Percentiles rank a stretch among this genome's conserved stretches.
phyloP scores from a whole-genome alignment of 2,113 vertebrate species.

The Ailurus styani region DNA sequence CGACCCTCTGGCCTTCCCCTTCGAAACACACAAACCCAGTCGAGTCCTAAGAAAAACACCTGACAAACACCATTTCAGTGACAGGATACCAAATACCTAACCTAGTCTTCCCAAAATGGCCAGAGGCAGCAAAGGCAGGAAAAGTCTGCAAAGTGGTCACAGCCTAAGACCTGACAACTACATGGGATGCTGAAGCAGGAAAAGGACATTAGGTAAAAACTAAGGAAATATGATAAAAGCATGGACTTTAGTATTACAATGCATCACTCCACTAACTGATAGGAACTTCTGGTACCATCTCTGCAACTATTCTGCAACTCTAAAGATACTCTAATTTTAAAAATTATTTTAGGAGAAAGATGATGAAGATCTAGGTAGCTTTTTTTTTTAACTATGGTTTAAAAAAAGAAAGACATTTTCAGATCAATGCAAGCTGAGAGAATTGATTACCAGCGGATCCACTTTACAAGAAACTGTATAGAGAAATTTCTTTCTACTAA shows the following conservation, averaged over 20 bases:
- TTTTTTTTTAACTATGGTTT: not conserved
- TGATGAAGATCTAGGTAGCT: not conserved
- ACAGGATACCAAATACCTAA: not conserved
- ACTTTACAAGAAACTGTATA: not conserved
- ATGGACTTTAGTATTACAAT: not conserved
- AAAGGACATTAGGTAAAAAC: not conserved
- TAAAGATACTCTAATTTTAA: not conserved
- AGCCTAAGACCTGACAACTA: not conserved
- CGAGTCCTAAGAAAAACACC: not conserved
- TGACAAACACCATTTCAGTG: not conserved
- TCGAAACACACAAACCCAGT: not conserved
- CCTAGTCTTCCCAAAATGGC: not conserved
- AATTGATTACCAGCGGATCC: not conserved
- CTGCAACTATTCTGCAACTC: not conserved
- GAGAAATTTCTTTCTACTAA: not conserved
- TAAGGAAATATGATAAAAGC: not conserved
- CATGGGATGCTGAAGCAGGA: not conserved
- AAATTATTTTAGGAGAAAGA: not conserved
- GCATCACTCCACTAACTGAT: not conserved
- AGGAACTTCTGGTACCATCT: not conserved
- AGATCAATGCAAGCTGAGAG: not conserved
- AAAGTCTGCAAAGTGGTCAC: not conserved
- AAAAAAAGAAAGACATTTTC: not conserved
- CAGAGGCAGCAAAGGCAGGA: not conserved
- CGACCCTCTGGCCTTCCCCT: not conserved